These are phyloP conservation scores for Mobula hypostoma DNA, from an alignment of 2,113 vertebrate species.

Conservation along the genomic window DNA sequence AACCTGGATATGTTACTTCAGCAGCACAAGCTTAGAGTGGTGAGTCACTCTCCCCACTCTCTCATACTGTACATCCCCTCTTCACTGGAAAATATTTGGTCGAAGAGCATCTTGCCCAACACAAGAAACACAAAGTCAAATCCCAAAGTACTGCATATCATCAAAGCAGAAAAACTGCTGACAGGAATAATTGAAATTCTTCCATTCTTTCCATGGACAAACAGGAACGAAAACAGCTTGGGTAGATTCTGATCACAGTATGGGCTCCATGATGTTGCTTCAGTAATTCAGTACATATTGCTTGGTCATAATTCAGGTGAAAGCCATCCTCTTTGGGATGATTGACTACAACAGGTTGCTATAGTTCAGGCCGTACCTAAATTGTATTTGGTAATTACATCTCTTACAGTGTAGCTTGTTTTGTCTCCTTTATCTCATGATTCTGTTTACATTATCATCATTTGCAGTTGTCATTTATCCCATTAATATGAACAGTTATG, in stretches of 20 bases:
- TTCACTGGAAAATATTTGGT: no score
- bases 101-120: not conserved
- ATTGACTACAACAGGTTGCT: not conserved
- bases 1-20: constrained; percentile 93
- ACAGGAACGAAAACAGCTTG: not conserved
- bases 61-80: not conserved
- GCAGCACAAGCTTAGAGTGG: constrained; percentile 81
- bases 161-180: not conserved
- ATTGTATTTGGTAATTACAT: no score
- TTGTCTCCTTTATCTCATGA: not conserved
- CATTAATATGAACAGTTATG: no score
- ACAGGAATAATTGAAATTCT: not conserved
- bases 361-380: not conserved
- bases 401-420: no score
- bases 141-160: not conserved
- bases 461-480: not conserved
- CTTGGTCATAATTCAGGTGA: not conserved
- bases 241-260: no score
- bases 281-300: not conserved
- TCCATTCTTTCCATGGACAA: not conserved
- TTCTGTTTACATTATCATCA: not conserved
- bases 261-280: not conserved
- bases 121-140: not conserved
- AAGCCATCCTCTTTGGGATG: not conserved
- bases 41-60: constrained; percentile 49